Base-by-base conservation (phyloP, 2,113 vertebrate species). In the Caretta caretta region DNA sequence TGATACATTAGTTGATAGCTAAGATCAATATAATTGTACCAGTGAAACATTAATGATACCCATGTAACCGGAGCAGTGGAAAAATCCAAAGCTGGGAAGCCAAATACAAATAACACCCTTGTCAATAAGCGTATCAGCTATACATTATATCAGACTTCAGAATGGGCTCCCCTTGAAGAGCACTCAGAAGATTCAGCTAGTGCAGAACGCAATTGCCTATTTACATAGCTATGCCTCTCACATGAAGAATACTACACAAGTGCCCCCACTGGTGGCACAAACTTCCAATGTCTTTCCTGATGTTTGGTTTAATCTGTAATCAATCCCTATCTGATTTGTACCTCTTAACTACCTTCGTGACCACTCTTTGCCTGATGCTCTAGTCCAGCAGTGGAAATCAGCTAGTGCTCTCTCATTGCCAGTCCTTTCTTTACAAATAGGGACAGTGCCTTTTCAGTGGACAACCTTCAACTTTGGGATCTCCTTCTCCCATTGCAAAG, bases 41-140 rank as follows among this genome's bases (percentile, higher is more conserved):
- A 46, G 72, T 46, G 22, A 42, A 25, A 20, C 82, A 57, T 89
- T 88, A 94, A 80, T 48, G 51, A 25, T 19, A 57, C 50, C 53
- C 79, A 57, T 84, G 89, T 85, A 85, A 88, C 93, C 29, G 50
- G 92, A 38, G 53, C 31, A 54, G 83, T 10, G 79, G 75, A 49
- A 96, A 96, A 82, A 90, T 75, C 83, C 53, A 81, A 92, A 59
- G 13, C 42, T 78, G 57, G 50, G 85, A 83, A 81, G 27, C 4
- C 81, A 91, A 88, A 88, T 17, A 2, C 16, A 79, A 75, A 48
- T 27, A 10, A 7, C 54, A 0, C 4, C 53, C 86, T 56, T 80
- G 53, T 87, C 75, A 89, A 82, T 65, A 42, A 5, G 76, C 69
- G 56, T 31, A 56, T 84, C 59, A 84, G 5, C 35, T 87, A 51